phyloP scores from a whole-genome alignment of 2,888 invertebrate genomes.

The Oscheius sp. region DNA sequence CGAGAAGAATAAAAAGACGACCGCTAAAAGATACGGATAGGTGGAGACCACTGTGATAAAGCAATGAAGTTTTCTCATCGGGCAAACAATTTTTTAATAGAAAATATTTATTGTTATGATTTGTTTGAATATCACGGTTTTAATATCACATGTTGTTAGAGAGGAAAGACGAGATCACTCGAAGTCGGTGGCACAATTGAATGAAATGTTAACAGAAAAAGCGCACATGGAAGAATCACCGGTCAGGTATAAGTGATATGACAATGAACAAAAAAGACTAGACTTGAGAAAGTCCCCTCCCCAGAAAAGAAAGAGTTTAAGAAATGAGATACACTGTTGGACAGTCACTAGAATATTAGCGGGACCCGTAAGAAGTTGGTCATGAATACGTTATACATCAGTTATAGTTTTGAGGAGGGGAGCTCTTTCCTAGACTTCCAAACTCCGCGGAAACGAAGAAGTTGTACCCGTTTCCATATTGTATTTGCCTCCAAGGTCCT shows the following conservation, averaged over 20 bases:
- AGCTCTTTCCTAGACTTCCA: slow-evolving; percentile 40
- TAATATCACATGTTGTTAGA: no score
- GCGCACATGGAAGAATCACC: slow-evolving; percentile 12
- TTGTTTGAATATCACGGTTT: no score
- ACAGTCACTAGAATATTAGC: slow-evolving; percentile 7
- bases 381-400: neutral
- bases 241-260: slow-evolving; percentile 19
- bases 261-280: slow-evolving; percentile 16
- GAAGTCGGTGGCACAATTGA: slow-evolving; percentile 21
- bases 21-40: no score
- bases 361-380: slow-evolving; percentile 28
- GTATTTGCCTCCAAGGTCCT: slow-evolving; percentile 43
- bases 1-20: no score
- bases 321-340: neutral
- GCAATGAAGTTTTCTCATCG: no score
- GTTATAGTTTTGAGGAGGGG: slow-evolving; percentile 32
- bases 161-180: slow-evolving; percentile 34
- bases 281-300: slow-evolving; percentile 25
- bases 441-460: slow-evolving; percentile 39
- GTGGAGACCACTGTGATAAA: no score
- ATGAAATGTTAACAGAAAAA: slow-evolving; percentile 26
- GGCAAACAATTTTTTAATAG: no score
- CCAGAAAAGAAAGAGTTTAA: slow-evolving; percentile 3
- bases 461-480: slow-evolving; percentile 46
- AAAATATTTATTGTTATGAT: no score